These are phyloP conservation scores for Heliconius hewitsoni DNA, from an alignment of 1,140 invertebrate species.

Conservation along the genomic window DNA sequence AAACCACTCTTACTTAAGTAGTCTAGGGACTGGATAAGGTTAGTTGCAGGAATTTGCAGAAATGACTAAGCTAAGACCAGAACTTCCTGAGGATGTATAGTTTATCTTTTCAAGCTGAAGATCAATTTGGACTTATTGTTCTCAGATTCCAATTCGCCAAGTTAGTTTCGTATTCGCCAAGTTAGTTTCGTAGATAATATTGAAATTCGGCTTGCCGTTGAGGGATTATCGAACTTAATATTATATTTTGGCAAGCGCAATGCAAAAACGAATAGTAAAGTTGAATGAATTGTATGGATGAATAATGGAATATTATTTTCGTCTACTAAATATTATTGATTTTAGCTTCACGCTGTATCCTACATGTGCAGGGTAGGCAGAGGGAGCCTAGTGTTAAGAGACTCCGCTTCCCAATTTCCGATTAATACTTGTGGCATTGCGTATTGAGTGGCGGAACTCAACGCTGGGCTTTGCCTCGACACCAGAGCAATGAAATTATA, in stretches of 20 bases:
- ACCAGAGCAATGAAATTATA: too few relatives aligned
- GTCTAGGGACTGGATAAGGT: conserved; percentile 15
- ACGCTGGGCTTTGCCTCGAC: too few relatives aligned
- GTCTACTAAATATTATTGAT: too few relatives aligned
- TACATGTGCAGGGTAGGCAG: too few relatives aligned
- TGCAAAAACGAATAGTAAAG: neutral
- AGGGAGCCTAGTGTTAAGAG: too few relatives aligned
- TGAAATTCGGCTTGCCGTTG: neutral
- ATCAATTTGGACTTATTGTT: conserved; percentile 21
- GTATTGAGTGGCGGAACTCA: too few relatives aligned
- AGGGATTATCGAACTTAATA: neutral
- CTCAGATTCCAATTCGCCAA: neutral
- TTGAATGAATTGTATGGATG: too few relatives aligned
- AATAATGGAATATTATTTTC: too few relatives aligned
- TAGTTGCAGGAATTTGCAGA: conserved; percentile 21
- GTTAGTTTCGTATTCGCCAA: neutral
- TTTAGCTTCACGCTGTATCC: too few relatives aligned
- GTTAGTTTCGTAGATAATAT: neutral
- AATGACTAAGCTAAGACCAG: conserved; percentile 12
- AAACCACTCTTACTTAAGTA: conserved; percentile 7
- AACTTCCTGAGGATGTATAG: conserved; percentile 24
- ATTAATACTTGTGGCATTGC: too few relatives aligned
- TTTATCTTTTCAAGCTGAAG: conserved; percentile 19
- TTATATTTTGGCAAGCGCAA: neutral
- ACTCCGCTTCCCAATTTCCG: too few relatives aligned